Percentiles rank a stretch among this genome's conserved stretches.
phyloP scores from a whole-genome alignment of 2,113 vertebrate genomes.

The Lepidothrix coronata region DNA sequence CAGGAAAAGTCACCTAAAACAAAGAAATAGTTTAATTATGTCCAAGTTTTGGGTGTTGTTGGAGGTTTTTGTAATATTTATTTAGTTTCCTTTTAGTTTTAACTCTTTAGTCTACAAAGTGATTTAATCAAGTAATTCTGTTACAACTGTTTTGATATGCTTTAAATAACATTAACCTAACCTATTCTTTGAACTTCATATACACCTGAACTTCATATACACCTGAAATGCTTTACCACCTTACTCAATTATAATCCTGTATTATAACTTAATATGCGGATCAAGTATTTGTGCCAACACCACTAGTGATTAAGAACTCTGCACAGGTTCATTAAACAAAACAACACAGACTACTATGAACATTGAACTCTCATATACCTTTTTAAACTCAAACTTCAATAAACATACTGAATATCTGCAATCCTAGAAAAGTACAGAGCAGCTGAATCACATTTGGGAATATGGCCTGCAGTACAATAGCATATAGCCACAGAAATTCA shows the following conservation, averaged over 20 bases:
- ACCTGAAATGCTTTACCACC: neutral
- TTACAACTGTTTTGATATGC: neutral
- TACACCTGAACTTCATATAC: neutral
- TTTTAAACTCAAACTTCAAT: neutral
- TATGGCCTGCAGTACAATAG: fast-evolving
- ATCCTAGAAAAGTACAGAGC: neutral
- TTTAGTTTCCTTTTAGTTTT: neutral
- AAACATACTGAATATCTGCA: neutral
- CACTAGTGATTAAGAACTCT: neutral
- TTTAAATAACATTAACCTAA: neutral
- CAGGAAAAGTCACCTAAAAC: conserved; percentile 92
- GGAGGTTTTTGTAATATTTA: fast-evolving
- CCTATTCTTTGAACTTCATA: neutral
- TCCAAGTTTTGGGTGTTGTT: neutral
- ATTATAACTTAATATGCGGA: neutral
- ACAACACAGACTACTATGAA: neutral
- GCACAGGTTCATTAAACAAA: neutral
- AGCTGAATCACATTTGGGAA: neutral
- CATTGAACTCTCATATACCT: neutral
- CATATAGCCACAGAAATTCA: neutral
- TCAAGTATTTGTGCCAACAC: neutral
- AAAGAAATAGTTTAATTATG: neutral
- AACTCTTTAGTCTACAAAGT: neutral
- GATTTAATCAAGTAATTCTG: neutral
- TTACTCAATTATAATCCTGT: neutral